Base-by-base conservation (phyloP, 2,888 invertebrate genomes). In the Tenthredo scrophulariae region DNA sequence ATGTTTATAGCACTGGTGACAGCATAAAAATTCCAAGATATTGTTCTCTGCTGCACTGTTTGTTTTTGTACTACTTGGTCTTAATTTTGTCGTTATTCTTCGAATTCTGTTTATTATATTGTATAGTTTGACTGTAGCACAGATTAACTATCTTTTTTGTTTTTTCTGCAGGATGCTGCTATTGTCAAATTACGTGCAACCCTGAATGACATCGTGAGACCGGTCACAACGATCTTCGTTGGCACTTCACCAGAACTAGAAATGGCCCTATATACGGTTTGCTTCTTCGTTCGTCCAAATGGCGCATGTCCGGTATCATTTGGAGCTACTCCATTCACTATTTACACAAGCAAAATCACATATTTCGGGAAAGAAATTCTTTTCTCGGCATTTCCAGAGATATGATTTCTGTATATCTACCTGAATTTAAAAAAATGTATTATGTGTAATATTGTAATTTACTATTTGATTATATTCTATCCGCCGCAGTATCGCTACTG, bases 211-310 rank as follows among this genome's bases (percentile, higher is more conserved):
- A 94, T 95, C 1, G 96, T 96, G 87, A 97, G 98, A 91, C 97
- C 97, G 0, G 96, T 97, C 0, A 96, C 96, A 80, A 95, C 96
- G 0, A 95, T 98, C 94, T 97, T 98, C 89, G 95, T 98, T 82
- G 98, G 98, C 37, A 97, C 97, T 7, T 98, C 98, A 77, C 98
- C 98, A 0, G 98, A 98, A 94, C 94, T 98, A 88, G 98, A 99
- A 93, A 95, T 99, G 93, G 97, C 98, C 0, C 93, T 98, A 2
- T 98, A 98, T 92, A 97, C 98, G 0, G 94, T 98, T 15, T 99
- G 99, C 91, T 98, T 97, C 92, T 94, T 97, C 84, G 94, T 97
- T 33, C 95, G 97, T 54, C 96, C 97, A 0, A 97, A 97, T 91
- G 94, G 95, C 86, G 95, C 96, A 9, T 98, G 98, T 89, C 96